A percentile compares a stretch with the other conserved stretches of the same genome.
These are phyloP conservation scores for Ptilorrhoa leucosticta DNA, from an alignment of 2,113 vertebrate genomes.

Conservation along the genomic window DNA sequence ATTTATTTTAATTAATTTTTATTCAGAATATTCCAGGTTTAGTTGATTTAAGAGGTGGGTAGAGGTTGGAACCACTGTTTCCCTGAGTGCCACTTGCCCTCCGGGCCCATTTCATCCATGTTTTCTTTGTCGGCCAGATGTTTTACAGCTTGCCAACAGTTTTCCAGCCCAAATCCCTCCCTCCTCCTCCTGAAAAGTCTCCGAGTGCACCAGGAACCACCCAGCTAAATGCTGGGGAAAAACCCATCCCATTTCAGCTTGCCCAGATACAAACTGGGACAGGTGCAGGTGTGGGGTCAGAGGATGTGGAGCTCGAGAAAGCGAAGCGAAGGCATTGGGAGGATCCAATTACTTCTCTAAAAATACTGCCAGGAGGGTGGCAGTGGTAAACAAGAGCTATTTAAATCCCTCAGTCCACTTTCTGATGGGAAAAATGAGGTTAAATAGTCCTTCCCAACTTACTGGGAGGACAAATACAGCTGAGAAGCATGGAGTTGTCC, in stretches of 20 bases:
- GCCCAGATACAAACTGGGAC: not conserved
- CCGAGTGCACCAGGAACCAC: not conserved
- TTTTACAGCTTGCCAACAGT: not conserved
- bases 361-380: not conserved
- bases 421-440: not conserved
- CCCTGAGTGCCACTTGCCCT: not conserved
- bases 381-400: slow-evolving; percentile 23
- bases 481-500: not conserved
- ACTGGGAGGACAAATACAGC: not conserved
- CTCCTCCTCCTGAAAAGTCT: not conserved
- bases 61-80: rapidly evolving
- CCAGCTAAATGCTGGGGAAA: not conserved
- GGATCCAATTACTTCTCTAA: slow-evolving; percentile 34
- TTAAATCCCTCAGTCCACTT: not conserved
- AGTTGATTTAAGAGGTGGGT: not conserved
- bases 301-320: not conserved
- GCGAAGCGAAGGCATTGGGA: not conserved
- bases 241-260: rapidly evolving
- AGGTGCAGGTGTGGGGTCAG: not conserved
- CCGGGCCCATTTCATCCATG: rapidly evolving
- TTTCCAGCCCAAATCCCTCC: not conserved
- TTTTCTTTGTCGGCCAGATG: rapidly evolving
- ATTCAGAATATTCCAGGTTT: not conserved
- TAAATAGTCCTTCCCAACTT: not conserved
- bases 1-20: not conserved